Conservation (phyloP, 2,113 vertebrate species). For the Pyxicephalus adspersus region DNA sequence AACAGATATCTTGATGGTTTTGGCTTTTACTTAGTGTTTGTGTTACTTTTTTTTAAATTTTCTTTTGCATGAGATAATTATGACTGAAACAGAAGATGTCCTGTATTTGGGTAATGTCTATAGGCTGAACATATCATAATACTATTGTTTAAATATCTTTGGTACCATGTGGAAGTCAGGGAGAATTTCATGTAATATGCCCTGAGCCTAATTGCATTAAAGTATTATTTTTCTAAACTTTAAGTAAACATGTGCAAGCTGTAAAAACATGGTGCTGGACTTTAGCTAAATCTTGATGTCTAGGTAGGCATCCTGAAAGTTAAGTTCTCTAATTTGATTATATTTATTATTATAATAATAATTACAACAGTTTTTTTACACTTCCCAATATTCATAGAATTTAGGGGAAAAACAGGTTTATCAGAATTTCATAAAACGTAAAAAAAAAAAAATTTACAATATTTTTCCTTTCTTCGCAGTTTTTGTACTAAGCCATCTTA, state of each 20-base stretch:
- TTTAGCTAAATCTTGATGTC: background rate
- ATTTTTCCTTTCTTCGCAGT: too few species aligned
- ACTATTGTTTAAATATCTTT: slow-evolving; percentile 30
- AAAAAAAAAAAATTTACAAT: too few species aligned
- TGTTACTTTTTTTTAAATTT: background rate
- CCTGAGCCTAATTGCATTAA: slow-evolving; percentile 40
- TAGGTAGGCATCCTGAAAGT: slow-evolving; percentile 24
- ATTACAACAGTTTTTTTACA: background rate
- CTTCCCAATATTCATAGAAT: background rate
- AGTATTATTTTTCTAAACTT: slow-evolving; percentile 34
- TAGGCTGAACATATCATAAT: slow-evolving; percentile 21
- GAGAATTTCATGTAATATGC: slow-evolving; percentile 28
- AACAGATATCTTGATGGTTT: slow-evolving; percentile 15
- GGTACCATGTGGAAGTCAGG: background rate
- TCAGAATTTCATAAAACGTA: too few species aligned
- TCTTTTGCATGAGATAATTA: background rate
- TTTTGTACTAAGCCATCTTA: too few species aligned
- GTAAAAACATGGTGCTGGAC: slow-evolving; percentile 28
- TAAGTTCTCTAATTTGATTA: background rate
- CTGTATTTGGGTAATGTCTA: background rate
- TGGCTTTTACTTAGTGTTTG: background rate
- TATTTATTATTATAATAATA: too few species aligned
- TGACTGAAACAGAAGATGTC: slow-evolving; percentile 1
- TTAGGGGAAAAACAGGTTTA: too few species aligned
- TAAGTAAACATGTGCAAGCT: slow-evolving; percentile 50